Conservation (phyloP, 2,113 vertebrate species). For the Pogonocichla stellata region DNA sequence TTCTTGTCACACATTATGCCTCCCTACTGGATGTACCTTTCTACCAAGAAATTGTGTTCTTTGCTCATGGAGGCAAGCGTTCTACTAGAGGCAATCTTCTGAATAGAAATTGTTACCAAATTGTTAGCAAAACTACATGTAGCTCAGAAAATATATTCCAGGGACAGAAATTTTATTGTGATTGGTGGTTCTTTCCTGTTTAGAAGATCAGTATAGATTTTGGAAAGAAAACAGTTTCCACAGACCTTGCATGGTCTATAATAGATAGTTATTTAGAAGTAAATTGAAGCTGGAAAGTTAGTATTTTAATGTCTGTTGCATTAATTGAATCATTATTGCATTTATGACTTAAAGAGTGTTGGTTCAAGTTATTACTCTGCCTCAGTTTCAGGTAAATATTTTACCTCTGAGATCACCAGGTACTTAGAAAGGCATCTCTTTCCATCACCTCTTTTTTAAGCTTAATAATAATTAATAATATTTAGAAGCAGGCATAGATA, state of each 20-base stretch:
- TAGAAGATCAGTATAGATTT: background rate
- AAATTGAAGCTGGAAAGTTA: background rate
- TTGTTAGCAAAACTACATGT: background rate
- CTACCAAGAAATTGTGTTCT: background rate
- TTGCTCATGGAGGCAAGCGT: fast-evolving
- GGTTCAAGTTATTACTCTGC: background rate
- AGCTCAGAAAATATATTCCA: background rate
- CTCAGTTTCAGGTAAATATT: background rate
- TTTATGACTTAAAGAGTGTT: background rate
- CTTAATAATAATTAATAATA: background rate
- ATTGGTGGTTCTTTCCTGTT: background rate
- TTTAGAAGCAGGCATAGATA: background rate
- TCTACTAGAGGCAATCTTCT: background rate
- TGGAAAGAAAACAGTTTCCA: background rate
- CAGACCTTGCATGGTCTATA: background rate
- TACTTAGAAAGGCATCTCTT: background rate
- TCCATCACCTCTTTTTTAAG: fast-evolving
- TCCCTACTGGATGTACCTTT: background rate
- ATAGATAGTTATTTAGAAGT: background rate
- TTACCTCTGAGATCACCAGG: background rate
- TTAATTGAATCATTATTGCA: background rate
- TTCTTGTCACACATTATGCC: background rate
- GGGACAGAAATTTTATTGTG: background rate
- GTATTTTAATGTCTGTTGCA: background rate
- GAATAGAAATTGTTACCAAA: background rate